Percentiles rank a stretch among this genome's conserved stretches.
These are phyloP conservation scores for Callocephalon fimbriatum DNA, from an alignment of 2,113 vertebrate genomes.

Conservation along the genomic window DNA sequence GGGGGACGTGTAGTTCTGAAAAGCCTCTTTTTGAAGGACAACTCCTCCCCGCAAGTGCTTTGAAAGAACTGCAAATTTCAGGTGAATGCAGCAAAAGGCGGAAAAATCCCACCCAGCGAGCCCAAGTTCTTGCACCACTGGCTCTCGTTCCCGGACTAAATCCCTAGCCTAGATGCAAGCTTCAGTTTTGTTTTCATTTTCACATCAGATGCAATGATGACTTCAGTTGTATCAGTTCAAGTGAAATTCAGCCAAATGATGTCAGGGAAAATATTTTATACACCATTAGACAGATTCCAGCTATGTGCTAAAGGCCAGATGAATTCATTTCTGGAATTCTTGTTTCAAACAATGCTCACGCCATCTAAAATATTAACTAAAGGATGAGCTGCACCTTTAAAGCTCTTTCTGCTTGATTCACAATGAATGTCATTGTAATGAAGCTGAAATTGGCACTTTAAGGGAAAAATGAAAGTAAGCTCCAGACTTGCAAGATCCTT, in stretches of 20 bases:
- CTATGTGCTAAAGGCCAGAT: rapidly evolving
- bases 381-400: not conserved
- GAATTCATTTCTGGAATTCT: not conserved
- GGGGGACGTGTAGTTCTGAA: rapidly evolving
- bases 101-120: not conserved
- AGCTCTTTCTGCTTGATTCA: not conserved
- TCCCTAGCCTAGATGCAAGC: not conserved
- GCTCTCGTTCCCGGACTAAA: not conserved
- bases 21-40: not conserved
- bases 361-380: not conserved
- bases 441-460: not conserved
- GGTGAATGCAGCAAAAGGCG: not conserved
- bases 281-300: not conserved
- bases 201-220: not conserved
- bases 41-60: not conserved
- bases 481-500: not conserved
- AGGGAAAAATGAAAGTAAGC: not conserved
- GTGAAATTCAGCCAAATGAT: not conserved
- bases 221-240: not conserved
- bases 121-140: not conserved
- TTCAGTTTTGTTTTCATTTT: not conserved
- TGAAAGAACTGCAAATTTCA: not conserved
- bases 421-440: not conserved
- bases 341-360: not conserved
- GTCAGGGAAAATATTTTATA: not conserved